These are phyloP conservation scores for Catocala fraxini DNA, from an alignment of 2,888 invertebrate species.

Conservation along the genomic window DNA sequence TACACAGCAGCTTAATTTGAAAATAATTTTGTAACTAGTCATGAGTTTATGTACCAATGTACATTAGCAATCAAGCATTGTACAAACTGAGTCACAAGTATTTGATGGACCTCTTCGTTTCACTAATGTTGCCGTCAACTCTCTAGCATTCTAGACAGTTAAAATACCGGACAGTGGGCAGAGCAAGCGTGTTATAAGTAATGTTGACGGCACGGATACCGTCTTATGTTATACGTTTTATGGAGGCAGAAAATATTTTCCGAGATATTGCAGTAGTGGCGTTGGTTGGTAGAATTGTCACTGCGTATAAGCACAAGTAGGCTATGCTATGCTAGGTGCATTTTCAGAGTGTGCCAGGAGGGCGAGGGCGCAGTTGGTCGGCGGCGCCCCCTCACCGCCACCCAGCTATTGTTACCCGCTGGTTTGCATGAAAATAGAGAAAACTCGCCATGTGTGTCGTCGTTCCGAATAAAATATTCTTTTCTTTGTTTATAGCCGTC, in stretches of 20 bases:
- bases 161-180: slow-evolving; percentile 6
- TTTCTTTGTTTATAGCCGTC: slow-evolving; percentile 76
- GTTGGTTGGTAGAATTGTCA: slow-evolving; percentile 9
- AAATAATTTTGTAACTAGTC: slow-evolving; percentile 34
- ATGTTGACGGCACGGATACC: slow-evolving; percentile 2
- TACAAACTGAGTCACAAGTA: slow-evolving; percentile 48
- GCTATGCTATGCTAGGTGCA: slow-evolving; percentile 53
- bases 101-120: slow-evolving; percentile 48
- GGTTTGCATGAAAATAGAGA: slow-evolving; percentile 83
- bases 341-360: slow-evolving; percentile 69
- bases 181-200: slow-evolving; percentile 4
- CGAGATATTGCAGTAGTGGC: slow-evolving; percentile 9
- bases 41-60: slow-evolving; percentile 20
- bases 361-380: slow-evolving; percentile 68
- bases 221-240: slow-evolving; percentile 2
- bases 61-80: slow-evolving; percentile 35
- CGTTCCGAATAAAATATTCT: slow-evolving; percentile 81
- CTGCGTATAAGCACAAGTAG: slow-evolving; percentile 24
- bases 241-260: slow-evolving; percentile 8
- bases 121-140: slow-evolving; percentile 46
- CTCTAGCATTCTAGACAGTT: slow-evolving; percentile 30
- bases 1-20: slow-evolving; percentile 39
- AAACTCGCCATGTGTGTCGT: slow-evolving; percentile 81
- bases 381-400: slow-evolving; percentile 57
- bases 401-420: slow-evolving; percentile 76